A percentile compares a stretch with the other conserved stretches of the same genome.
Evolutionary conservation across 2,797 vertebrate genomes (phyloP).

Genomic region (Crenuchus spilurus): DNA sequence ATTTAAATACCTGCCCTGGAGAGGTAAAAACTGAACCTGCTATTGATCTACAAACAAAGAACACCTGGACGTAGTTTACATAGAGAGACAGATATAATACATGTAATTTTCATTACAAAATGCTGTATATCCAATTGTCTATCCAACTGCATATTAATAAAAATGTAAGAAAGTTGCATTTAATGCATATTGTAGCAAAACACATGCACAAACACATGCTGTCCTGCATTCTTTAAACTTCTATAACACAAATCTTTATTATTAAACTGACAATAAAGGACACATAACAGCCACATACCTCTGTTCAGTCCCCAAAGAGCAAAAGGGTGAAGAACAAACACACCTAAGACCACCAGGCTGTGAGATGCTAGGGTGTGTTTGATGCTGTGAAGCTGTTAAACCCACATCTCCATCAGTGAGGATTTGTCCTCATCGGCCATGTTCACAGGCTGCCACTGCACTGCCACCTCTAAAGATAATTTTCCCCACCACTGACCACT

Average conservation of each 20-base stretch:
- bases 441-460: slow-evolving; percentile 63
- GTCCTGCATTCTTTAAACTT: background rate
- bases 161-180: too few relatives aligned
- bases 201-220: too few relatives aligned
- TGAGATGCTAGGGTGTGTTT: background rate
- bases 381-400: slow-evolving; percentile 28
- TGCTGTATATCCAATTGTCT: too few relatives aligned
- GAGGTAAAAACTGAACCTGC: slow-evolving; percentile 62
- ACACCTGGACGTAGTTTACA: too few relatives aligned
- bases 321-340: background rate
- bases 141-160: too few relatives aligned
- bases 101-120: background rate
- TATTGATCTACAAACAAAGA: slow-evolving; percentile 25
- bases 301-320: background rate
- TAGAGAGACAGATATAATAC: background rate
- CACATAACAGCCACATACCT: slow-evolving; percentile 38
- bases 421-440: slow-evolving; percentile 58
- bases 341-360: slow-evolving; percentile 5
- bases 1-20: slow-evolving; percentile 78
- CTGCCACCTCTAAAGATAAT: slow-evolving; percentile 71
- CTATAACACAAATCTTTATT: background rate
- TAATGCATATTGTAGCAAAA: too few relatives aligned
- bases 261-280: background rate
- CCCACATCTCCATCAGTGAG: slow-evolving; percentile 41
- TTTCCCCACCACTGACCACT: slow-evolving; percentile 76